Conservation (phyloP, 2,888 invertebrate genomes). For the Imbricaverruca yamaguchii region DNA sequence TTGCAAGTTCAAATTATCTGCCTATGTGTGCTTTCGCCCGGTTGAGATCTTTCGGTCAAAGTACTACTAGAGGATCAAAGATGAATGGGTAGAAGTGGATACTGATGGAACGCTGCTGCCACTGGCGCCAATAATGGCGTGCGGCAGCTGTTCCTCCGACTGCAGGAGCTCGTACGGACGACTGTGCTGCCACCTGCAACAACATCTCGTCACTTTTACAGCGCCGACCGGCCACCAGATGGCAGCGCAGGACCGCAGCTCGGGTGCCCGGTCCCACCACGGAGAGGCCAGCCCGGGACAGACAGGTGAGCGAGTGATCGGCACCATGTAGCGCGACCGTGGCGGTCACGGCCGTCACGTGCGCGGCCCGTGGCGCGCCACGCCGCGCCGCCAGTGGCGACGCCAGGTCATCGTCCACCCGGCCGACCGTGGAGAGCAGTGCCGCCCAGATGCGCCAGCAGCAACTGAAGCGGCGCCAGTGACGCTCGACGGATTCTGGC, state of each 20-base stretch:
- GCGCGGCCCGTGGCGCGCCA: background rate
- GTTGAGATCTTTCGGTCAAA: no score
- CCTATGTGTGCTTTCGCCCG: no score
- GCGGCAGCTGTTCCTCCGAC: background rate
- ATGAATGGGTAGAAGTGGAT: no score
- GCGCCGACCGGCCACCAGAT: background rate
- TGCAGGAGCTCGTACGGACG: no score
- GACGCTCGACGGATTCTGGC: no score
- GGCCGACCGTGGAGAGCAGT: background rate
- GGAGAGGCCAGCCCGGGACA: background rate
- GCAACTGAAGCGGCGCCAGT: no score
- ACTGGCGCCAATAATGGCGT: background rate
- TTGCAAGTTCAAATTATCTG: no score
- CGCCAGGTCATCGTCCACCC: background rate
- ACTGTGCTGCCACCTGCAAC: background rate
- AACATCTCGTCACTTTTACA: background rate
- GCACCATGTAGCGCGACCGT: background rate
- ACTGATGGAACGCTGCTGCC: no score
- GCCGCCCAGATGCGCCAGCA: background rate
- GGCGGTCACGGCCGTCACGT: background rate
- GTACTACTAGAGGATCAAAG: no score
- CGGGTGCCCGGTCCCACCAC: background rate
- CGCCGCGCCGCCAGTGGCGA: background rate
- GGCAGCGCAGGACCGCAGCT: background rate
- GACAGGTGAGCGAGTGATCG: background rate